Conservation (phyloP, 2,888 invertebrate genomes). For the Calliphora vomitoria region DNA sequence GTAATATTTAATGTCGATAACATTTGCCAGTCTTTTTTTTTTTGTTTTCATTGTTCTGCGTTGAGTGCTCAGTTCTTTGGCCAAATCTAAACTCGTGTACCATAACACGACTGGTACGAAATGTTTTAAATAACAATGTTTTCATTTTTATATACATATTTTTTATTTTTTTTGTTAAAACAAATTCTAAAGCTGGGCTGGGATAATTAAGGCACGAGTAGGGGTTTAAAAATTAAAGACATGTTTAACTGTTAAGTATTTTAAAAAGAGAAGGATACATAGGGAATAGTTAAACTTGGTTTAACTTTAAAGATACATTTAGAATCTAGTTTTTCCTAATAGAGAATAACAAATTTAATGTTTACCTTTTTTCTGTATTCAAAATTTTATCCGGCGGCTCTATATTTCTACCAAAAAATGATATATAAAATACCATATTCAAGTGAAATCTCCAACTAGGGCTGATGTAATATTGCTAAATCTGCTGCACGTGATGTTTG, state of each 20-base stretch:
- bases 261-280: no score
- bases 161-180: not conserved
- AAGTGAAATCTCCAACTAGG: conserved; percentile 23
- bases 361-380: conserved; percentile 81
- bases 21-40: conserved; percentile 13
- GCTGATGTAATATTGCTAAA: conserved; percentile 55
- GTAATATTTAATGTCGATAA: conserved; percentile 25
- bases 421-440: conserved; percentile 83
- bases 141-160: not conserved
- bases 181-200: conserved; percentile 19
- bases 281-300: no score
- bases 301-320: no score
- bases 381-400: conserved; percentile 83
- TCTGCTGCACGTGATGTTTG: not conserved
- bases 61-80: conserved; percentile 13
- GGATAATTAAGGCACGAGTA: not conserved
- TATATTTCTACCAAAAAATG: conserved; percentile 81
- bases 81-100: conserved; percentile 55
- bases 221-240: not conserved
- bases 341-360: no score
- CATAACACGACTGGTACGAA: conserved; percentile 56
- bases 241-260: no score
- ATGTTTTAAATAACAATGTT: conserved; percentile 16
- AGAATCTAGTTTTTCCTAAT: no score
- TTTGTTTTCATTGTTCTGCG: conserved; percentile 21